Base-by-base conservation (phyloP, 2,888 invertebrate species). In the Pandemis corylana region DNA sequence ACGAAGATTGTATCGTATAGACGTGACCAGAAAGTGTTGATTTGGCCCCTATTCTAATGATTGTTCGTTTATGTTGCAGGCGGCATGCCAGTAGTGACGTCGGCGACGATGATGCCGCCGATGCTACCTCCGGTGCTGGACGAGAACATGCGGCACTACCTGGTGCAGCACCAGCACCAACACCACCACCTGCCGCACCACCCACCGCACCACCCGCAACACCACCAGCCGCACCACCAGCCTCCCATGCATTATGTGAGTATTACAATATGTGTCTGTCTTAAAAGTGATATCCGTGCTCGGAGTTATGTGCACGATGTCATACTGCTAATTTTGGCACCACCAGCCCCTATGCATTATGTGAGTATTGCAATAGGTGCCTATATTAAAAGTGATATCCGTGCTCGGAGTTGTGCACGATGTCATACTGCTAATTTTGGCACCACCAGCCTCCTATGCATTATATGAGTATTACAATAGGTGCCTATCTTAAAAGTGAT, bases 91-190 rank as follows among this genome's bases (percentile, higher is more conserved):
- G 97, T 98, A 87, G 97, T 98, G 94, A 98, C 98, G 82, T 98
- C 98, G 77, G 97, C 92, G 71, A 87, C 92, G 42, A 93, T 94
- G 93, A 91, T 94, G 90, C 93, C 97, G 72, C 98, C 97, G 80
- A 97, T 98, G 95, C 96, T 98, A 88, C 97, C 98, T 82, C 98
- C 98, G 89, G 98, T 98, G 86, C 96, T 98, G 83, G 98, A 98
- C 93, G 98, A 98, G 92, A 97, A 97, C 83, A 95, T 99, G 87
- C 96, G 98, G 80, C 98, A 98, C 92, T 97, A 98, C 87, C 97
- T 99, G 86, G 95, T 98, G 84, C 89, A 61, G 51, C 74, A 65
- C 28, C 74, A 61, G 51, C 74, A 65, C 28, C 74, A 69, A 42
- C 74, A 75, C 76, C 98, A 98, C 73, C 97, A 97, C 76, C 97